These are phyloP conservation scores for Drosophila glabriapex DNA, from an alignment of 2,888 invertebrate genomes.

Conservation along the genomic window DNA sequence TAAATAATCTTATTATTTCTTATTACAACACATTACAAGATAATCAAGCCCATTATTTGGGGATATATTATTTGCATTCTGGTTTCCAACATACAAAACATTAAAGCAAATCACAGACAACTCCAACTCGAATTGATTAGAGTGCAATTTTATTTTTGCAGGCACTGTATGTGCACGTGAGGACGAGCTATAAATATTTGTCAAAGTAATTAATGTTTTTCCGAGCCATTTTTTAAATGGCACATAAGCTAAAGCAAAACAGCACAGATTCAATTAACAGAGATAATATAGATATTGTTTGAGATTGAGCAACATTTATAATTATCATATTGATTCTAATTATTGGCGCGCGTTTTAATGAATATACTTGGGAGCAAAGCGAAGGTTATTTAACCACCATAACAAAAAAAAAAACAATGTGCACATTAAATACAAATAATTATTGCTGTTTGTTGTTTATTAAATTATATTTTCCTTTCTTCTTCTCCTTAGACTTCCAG, in stretches of 20 bases:
- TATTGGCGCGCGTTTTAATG: background rate
- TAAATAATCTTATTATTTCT: background rate
- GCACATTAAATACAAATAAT: slow-evolving; percentile 1
- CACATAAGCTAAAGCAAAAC: background rate
- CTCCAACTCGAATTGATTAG: background rate
- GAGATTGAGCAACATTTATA: slow-evolving; percentile 1
- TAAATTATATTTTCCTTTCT: background rate
- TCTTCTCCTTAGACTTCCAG: slow-evolving; percentile 19
- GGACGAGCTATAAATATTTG: background rate
- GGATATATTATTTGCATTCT: background rate
- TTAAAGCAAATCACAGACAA: background rate
- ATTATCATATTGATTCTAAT: slow-evolving; percentile 10
- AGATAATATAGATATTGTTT: background rate
- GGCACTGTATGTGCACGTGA: background rate
- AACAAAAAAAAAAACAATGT: background rate
- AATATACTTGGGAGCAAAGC: background rate
- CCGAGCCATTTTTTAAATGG: too few species aligned
- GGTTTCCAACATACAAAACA: background rate
- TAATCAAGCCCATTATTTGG: background rate
- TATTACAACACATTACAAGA: background rate
- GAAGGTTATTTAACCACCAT: background rate
- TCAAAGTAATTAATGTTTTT: background rate
- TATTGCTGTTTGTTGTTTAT: background rate
- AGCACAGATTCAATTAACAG: slow-evolving; percentile 1
- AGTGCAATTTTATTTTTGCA: background rate